Conservation (phyloP, 2,888 invertebrate species). For the Synanthedon myopaeformis region DNA sequence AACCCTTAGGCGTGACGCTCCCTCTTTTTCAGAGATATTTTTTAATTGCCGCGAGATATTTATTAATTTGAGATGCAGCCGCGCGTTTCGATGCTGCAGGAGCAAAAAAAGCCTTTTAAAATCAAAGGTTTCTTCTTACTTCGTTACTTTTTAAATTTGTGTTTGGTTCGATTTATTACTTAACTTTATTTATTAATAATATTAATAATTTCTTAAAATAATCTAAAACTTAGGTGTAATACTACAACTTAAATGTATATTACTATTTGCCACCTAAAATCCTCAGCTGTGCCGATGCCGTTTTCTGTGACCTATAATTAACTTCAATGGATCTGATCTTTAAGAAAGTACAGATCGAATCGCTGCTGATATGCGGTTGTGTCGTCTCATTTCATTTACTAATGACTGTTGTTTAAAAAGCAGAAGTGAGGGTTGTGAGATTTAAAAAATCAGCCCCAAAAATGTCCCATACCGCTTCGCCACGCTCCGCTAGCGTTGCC, state of each 20-base stretch:
- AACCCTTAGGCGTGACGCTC: conserved; percentile 38
- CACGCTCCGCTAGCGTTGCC: conserved; percentile 4
- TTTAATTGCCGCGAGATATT: conserved; percentile 57
- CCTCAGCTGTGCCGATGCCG: too few species aligned
- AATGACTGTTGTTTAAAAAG: too few species aligned
- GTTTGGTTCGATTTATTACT: not conserved
- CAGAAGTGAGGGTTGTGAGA: too few species aligned
- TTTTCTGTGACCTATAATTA: too few species aligned
- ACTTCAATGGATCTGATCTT: too few species aligned
- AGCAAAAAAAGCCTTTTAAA: not conserved
- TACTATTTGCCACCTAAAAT: too few species aligned
- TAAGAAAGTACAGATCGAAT: too few species aligned
- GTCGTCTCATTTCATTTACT: too few species aligned
- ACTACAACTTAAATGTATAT: too few species aligned
- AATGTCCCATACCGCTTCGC: not conserved
- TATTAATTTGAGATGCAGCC: conserved; percentile 19
- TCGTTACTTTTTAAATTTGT: not conserved
- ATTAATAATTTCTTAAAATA: too few species aligned
- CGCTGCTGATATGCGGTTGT: too few species aligned
- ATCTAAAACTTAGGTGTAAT: too few species aligned
- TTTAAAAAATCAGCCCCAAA: not conserved
- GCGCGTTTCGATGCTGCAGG: conserved; percentile 1
- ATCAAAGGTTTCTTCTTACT: not conserved
- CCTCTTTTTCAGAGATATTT: conserved; percentile 23
- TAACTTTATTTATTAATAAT: not conserved